A percentile compares a stretch with the other conserved stretches of the same genome.
Conservation (phyloP, 2,888 invertebrate species). For the Lagria hirta region DNA sequence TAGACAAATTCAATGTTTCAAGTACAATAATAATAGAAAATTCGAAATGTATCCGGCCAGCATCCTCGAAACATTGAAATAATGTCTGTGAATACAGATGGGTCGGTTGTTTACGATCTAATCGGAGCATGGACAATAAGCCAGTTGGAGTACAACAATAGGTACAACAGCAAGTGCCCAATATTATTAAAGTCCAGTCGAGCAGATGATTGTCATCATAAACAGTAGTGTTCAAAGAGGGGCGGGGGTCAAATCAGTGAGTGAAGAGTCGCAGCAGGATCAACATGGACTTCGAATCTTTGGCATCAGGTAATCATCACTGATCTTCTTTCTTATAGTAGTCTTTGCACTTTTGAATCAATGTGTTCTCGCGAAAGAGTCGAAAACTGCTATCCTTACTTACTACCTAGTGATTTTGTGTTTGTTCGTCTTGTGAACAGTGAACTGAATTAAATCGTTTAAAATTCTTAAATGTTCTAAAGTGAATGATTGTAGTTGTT, state of each 20-base stretch:
- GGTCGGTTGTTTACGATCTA: slow-evolving; percentile 26
- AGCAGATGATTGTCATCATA: slow-evolving; percentile 42
- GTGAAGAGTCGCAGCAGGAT: slow-evolving; percentile 30
- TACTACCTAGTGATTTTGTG: slow-evolving; percentile 8
- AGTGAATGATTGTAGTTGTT: slow-evolving; percentile 48
- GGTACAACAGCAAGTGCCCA: slow-evolving; percentile 30
- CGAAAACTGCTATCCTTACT: not conserved
- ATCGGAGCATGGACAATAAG: slow-evolving; percentile 26
- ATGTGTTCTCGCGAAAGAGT: not conserved
- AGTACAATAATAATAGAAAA: no score
- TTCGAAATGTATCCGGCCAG: no score
- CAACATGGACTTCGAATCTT: slow-evolving; percentile 50
- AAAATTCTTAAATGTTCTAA: slow-evolving; percentile 43
- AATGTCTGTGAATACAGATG: slow-evolving; percentile 17
- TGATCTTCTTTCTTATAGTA: not conserved
- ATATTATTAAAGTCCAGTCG: slow-evolving; percentile 36
- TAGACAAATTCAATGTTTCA: no score
- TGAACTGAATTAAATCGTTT: slow-evolving; percentile 42
- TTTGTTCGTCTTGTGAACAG: slow-evolving; percentile 29
- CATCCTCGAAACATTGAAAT: no score
- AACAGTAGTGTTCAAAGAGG: slow-evolving; percentile 28
- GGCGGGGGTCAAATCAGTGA: slow-evolving; percentile 40
- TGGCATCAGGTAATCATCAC: slow-evolving; percentile 51
- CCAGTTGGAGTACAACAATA: slow-evolving; percentile 24
- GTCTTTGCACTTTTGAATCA: slow-evolving; percentile 1